These are phyloP conservation scores for Chymomyza costata DNA, from an alignment of 1,140 invertebrate genomes.

Conservation along the genomic window DNA sequence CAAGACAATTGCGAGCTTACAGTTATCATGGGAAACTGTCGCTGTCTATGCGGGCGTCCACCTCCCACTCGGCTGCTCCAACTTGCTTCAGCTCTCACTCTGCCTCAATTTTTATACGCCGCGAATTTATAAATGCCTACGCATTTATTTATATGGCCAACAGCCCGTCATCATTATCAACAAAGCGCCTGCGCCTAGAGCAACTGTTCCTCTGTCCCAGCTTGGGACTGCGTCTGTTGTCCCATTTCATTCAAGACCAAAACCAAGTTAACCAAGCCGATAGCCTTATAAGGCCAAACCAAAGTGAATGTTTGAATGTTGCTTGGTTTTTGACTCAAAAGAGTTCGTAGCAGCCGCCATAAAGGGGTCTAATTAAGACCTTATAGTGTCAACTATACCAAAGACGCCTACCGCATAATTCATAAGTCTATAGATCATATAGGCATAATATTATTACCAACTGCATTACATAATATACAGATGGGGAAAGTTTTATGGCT, in stretches of 20 bases:
- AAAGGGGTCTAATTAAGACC: conserved; percentile 55
- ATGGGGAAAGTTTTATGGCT: conserved; percentile 50
- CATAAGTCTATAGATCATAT: conserved; percentile 15
- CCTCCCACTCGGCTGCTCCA: too few species aligned
- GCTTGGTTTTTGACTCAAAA: too few species aligned
- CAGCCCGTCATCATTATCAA: conserved; percentile 60
- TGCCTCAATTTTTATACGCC: too few species aligned
- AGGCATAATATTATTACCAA: too few species aligned
- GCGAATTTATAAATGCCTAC: conserved; percentile 14
- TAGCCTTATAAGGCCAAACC: conserved; percentile 56
- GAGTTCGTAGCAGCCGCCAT: not conserved
- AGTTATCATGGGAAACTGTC: conserved; percentile 62
- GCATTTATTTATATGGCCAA: conserved; percentile 37
- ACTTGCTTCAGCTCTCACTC: not conserved
- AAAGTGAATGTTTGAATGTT: conserved; percentile 52
- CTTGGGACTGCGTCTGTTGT: too few species aligned
- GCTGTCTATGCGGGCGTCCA: too few species aligned
- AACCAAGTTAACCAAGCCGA: too few species aligned
- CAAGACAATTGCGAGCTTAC: conserved; percentile 58
- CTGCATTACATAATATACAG: not conserved
- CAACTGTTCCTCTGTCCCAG: too few species aligned
- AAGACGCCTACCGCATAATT: conserved; percentile 65
- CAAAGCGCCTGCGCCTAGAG: conserved; percentile 17
- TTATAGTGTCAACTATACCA: conserved; percentile 58
- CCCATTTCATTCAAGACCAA: too few species aligned